Base-by-base conservation (phyloP, 2,888 invertebrate genomes). In the Ormyrus thymus region DNA sequence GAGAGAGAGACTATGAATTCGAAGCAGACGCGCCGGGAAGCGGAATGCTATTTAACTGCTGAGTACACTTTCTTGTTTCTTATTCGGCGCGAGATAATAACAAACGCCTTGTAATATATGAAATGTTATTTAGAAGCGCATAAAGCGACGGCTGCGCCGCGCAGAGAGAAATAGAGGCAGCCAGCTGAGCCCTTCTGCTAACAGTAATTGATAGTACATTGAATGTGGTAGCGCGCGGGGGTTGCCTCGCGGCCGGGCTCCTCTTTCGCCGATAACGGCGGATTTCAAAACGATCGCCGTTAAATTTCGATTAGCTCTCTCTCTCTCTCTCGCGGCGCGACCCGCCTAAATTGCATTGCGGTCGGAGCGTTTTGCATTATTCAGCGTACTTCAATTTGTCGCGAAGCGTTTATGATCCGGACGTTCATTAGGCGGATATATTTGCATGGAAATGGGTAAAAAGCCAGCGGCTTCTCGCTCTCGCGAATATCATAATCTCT, bases 81-180 rank as follows among this genome's bases (percentile, higher is more conserved):
- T 72, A 80, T 80, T 78, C 75, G 78, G 66, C 46, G 45, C 65
- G 74, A 71, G 80, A 80, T 80, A 80, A 80, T 80, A 80, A 78
- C 71, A 75, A 80, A 80, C 75, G 80, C 68, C 51, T 62, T 70
- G 74, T 69, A 78, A 78, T 75, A 78, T 75, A 74, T 75, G 71
- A 80, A 80, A 80, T 77, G 73, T 80, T 80, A 80, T 80, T 80
- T 80, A 73, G 73, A 80, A 78, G 74, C 74, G 55, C 75, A 74
- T 78, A 80, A 78, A 80, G 66, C 55, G 29, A 29, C 29, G 29
- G 29, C 8, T n/a, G n/a, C n/a, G n/a, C 7, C 45, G 29, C n/a
- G n/a, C n/a, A 45, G 11, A 46, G 61, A 50, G 65, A 69, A 51
- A 65, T 51, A 9, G 64, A 48, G 76, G 56, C 45, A 29, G 6